Conservation (phyloP, 2,888 invertebrate genomes). For the Phaonia tiefii region DNA sequence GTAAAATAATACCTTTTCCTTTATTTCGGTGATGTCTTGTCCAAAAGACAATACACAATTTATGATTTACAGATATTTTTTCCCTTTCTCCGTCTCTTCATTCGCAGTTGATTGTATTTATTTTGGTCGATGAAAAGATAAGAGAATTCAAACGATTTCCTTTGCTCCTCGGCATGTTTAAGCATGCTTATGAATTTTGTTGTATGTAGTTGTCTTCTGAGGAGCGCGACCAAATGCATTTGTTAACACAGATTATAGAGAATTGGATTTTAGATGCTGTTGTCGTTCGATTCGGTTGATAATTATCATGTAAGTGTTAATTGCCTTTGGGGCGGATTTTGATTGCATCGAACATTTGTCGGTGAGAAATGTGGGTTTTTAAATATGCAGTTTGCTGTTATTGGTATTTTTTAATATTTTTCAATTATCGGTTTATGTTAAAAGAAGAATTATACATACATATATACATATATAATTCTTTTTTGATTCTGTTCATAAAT, state of each 20-base stretch:
- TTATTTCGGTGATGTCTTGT: background rate
- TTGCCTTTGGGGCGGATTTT: conserved; percentile 40
- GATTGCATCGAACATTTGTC: background rate
- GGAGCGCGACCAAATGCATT: background rate
- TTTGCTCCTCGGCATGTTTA: conserved; percentile 19
- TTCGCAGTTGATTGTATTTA: conserved; percentile 17
- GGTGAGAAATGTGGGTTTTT: conserved; percentile 62
- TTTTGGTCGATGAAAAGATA: conserved; percentile 60
- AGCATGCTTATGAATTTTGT: conserved; percentile 38
- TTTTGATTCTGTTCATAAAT: background rate
- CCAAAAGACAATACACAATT: conserved; percentile 45
- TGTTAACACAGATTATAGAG: conserved; percentile 17
- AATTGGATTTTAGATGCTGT: conserved; percentile 23
- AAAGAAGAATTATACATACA: background rate
- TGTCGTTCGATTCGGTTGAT: conserved; percentile 10
- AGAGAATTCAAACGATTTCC: conserved; percentile 36
- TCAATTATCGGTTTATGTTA: conserved; percentile 3
- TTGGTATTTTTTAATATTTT: no score
- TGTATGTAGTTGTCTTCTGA: background rate
- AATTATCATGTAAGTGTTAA: conserved; percentile 63
- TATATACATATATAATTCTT: no score
- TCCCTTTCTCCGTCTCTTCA: no score
- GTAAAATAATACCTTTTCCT: conserved; percentile 34
- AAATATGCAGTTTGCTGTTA: conserved; percentile 47
- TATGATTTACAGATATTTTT: conserved; percentile 42